Conservation (phyloP, 2,888 invertebrate genomes). For the Hypercompe scribonia region DNA sequence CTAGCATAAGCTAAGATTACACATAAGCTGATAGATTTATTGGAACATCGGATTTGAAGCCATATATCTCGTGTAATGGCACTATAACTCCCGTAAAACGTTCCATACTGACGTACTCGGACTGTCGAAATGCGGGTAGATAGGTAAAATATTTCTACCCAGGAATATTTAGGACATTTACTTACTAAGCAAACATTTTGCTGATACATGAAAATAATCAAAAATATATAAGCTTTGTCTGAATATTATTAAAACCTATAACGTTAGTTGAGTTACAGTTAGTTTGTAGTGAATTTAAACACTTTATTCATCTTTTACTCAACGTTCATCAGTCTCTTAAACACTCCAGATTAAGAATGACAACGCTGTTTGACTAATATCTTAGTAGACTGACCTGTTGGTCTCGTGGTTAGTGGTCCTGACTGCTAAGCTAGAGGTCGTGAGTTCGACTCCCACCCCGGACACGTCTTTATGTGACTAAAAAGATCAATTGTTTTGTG, state of each 20-base stretch:
- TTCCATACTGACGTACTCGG: slow-evolving; percentile 71
- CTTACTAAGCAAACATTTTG: not conserved
- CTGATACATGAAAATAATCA: not conserved
- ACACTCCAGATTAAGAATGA: not conserved
- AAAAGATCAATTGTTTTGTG: too few species aligned
- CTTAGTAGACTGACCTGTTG: too few species aligned
- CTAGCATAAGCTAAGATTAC: slow-evolving; percentile 29
- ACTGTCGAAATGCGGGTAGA: slow-evolving; percentile 77
- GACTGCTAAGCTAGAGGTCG: too few species aligned
- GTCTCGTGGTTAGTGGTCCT: too few species aligned
- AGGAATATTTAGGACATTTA: slow-evolving; percentile 1
- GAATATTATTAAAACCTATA: not conserved
- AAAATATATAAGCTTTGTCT: too few species aligned
- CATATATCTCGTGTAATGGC: slow-evolving; percentile 74
- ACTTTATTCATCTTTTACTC: not conserved
- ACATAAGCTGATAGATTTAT: slow-evolving; percentile 57
- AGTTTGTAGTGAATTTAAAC: not conserved
- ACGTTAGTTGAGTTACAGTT: not conserved
- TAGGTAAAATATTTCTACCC: slow-evolving; percentile 64
- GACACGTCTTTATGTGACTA: too few species aligned
- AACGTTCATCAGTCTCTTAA: too few species aligned
- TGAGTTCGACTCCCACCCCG: too few species aligned
- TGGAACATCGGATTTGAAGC: slow-evolving; percentile 60
- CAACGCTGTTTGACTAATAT: not conserved
- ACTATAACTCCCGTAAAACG: slow-evolving; percentile 74